These are phyloP conservation scores for Scaeva pyrastri DNA, from an alignment of 2,888 invertebrate genomes.

Conservation along the genomic window DNA sequence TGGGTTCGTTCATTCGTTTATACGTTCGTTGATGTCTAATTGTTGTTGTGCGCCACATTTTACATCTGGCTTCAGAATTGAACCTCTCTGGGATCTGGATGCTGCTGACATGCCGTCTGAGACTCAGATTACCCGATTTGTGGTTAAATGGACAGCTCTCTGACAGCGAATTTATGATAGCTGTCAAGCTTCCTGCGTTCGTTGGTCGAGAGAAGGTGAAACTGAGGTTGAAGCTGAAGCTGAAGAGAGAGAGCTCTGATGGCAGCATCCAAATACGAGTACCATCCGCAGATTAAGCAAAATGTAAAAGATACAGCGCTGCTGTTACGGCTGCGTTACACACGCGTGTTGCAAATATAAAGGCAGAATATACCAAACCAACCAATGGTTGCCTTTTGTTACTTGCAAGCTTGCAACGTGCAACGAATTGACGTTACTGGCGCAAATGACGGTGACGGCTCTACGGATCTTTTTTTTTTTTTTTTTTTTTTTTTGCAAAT, in stretches of 20 bases:
- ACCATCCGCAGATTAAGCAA: slow-evolving; percentile 69
- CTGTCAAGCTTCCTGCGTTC: slow-evolving; percentile 76
- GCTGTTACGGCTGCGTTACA: slow-evolving; percentile 59
- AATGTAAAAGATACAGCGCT: slow-evolving; percentile 68
- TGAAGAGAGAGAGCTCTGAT: background rate
- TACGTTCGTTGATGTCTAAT: slow-evolving; percentile 14
- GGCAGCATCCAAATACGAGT: slow-evolving; percentile 56
- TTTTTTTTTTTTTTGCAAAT: slow-evolving; percentile 28
- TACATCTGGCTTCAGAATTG: slow-evolving; percentile 46
- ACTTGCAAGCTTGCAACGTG: slow-evolving; percentile 24
- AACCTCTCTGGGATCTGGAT: slow-evolving; percentile 46
- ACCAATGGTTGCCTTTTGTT: slow-evolving; percentile 55
- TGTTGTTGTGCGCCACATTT: slow-evolving; percentile 51
- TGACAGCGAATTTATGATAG: slow-evolving; percentile 77
- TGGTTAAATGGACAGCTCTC: slow-evolving; percentile 77
- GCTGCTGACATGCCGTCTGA: slow-evolving; percentile 73
- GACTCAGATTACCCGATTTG: slow-evolving; percentile 77
- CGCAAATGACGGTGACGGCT: slow-evolving; percentile 45
- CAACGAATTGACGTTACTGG: slow-evolving; percentile 58
- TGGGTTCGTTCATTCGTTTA: slow-evolving; percentile 1
- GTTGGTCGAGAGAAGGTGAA: slow-evolving; percentile 60
- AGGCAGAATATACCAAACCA: background rate
- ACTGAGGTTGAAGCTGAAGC: slow-evolving; percentile 26
- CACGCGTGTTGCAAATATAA: slow-evolving; percentile 43
- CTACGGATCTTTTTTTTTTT: slow-evolving; percentile 23